Percentiles rank a stretch among this genome's conserved stretches.
phyloP scores from a whole-genome alignment of 2,113 vertebrate genomes.

The Oostethus manadensis region DNA sequence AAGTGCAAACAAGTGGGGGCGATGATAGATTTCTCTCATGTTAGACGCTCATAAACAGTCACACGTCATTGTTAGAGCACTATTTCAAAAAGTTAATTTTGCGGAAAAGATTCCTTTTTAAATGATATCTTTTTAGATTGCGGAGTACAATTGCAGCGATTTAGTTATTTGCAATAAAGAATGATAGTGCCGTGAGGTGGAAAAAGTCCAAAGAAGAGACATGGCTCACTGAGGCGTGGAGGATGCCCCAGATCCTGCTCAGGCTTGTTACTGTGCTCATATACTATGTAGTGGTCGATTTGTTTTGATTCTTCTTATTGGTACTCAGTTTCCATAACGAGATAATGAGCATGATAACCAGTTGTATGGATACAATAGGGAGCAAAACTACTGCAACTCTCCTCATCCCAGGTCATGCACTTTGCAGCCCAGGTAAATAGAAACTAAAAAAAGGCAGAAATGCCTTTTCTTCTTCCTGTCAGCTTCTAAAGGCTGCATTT shows the following conservation, averaged over 20 bases:
- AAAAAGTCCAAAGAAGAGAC: conserved; percentile 11
- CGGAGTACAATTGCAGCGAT: neutral
- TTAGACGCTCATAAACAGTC: no score
- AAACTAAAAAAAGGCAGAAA: neutral
- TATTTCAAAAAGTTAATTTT: neutral
- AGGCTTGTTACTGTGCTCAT: neutral
- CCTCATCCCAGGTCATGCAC: neutral
- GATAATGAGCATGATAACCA: neutral
- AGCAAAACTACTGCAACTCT: neutral
- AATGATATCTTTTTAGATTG: neutral
- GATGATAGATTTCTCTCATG: no score
- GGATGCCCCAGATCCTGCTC: conserved; percentile 28
- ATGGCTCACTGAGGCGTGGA: conserved; percentile 33
- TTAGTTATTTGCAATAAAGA: no score
- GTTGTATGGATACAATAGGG: neutral
- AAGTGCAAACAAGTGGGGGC: no score
- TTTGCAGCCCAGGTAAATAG: neutral
- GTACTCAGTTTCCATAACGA: neutral
- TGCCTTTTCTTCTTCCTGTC: neutral
- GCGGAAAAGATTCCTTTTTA: no score
- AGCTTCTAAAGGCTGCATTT: conserved; percentile 8
- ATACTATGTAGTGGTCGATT: conserved; percentile 5
- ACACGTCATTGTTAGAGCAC: no score
- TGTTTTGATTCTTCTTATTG: neutral
- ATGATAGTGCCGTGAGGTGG: conserved; percentile 1